Percentiles rank a stretch among this genome's conserved stretches.
phyloP scores from a whole-genome alignment of 2,797 vertebrate species.

The Momotus momota region DNA sequence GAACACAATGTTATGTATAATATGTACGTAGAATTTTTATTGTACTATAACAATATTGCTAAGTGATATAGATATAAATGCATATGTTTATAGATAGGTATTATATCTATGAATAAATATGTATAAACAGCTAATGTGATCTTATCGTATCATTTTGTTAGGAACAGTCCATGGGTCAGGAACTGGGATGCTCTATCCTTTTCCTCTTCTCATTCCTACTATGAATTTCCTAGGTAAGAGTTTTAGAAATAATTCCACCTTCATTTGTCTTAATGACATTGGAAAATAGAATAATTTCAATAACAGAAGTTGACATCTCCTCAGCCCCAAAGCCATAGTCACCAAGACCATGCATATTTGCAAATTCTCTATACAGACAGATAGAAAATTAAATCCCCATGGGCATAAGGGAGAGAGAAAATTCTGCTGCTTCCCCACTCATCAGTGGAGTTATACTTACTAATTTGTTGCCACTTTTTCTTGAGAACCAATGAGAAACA shows the following conservation, averaged over 20 bases:
- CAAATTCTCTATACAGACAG: background rate
- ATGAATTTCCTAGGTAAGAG: background rate
- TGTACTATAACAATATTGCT: background rate
- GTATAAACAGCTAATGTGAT: background rate
- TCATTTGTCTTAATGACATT: background rate
- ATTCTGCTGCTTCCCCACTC: background rate
- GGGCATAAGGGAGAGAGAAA: background rate
- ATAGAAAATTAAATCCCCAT: background rate
- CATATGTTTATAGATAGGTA: background rate
- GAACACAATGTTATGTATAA: too few species aligned
- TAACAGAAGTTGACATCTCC: background rate
- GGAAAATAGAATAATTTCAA: background rate
- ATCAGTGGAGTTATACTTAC: background rate
- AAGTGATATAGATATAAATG: background rate
- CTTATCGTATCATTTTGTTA: background rate
- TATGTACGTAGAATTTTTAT: background rate
- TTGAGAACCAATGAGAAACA: background rate
- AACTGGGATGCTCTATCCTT: background rate
- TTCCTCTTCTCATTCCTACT: background rate
- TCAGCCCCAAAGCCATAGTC: background rate
- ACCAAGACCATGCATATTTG: fast-evolving
- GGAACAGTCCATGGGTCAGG: background rate
- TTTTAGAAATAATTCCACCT: background rate
- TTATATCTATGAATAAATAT: background rate
- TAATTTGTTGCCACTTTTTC: background rate